Evolutionary conservation across 1,140 invertebrate species (phyloP), one percentile per base, ranked within the genome.

Genomic region (Polyergus mexicanus): DNA sequence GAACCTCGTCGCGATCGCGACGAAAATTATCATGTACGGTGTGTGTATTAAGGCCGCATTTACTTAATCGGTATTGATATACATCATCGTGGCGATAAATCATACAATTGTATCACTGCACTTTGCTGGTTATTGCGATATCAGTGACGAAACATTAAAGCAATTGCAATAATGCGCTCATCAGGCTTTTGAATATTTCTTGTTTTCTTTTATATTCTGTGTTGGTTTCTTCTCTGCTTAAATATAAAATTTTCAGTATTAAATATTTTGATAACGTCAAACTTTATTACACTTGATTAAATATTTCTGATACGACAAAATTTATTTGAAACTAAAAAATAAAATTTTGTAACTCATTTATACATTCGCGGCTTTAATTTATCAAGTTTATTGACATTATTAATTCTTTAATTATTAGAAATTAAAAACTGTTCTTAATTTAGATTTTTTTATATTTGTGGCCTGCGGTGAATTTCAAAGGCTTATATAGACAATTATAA

Each of bases 41-140:
- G 35, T 56, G 28, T 84, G 51, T 84, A 41, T 80, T 63, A 63
- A 88, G 88, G 88, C 86, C 83, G 87, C 86, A 60, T 47, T 85
- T 85, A 88, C 54, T 76, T 62, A 60, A n/a, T 85, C 35, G 22
- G 56, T 58, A 69, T 77, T 25, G 13, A 47, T 65, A 51, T 75
- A 63, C 38, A 62, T 80, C 32, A 32, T 54, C 41, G n/a, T 44
- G 38, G n/a, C 28, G 22, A 68, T 66, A 80, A 80, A 22, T 68
- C 44, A 51, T 80, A 47, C 63, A 54, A 54, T 80, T 80, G 65
- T n/a, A 62, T 51, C 16, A 76, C 25, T 28, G 25, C 47, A 44
- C 32, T 69, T 56, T 32, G 22, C 47, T 77, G 28, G 2, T 38
- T 22, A 54, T 22, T 38, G 32, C n/a, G 47, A 69, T 41, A 66